Evolutionary conservation across 2,888 invertebrate genomes (phyloP), one percentile per base, ranked within the genome.

Genomic region (Punctoribates punctum): DNA sequence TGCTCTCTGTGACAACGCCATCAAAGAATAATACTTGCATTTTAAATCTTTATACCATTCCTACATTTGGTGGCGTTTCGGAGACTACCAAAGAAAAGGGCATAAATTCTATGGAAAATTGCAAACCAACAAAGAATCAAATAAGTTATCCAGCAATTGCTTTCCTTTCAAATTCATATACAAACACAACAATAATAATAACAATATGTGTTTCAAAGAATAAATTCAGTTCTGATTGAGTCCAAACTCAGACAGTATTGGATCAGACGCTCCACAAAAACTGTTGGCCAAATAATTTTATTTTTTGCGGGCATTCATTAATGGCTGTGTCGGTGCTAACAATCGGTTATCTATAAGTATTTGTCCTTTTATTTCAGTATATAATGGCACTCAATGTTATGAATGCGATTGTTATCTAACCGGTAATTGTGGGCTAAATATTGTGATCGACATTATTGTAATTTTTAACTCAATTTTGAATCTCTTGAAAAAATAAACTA

Each of bases 41-140:
- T 65, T 65, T 34, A 65, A 65, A 65, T 65, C 34, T 34, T 23
- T 23, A 34, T 65, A 65, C 8, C 23, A 42, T 34, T 34, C 4
- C 27, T n/a, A 25, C 57, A 57, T 62, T 62, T 34, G 65, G 29
- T 20, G 46, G 5, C 11, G 13, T 42, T 42, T 4, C 70, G 38
- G 23, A 42, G 27, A 15, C 42, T 42, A 23, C 8, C 13, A 38
- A 42, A 5, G 42, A 38, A 70, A 70, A 20, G 42, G 34, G 42
- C 70, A 42, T 70, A 46, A 70, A 70, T 70, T 70, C 70, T 38
- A 70, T 70, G n/a, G 42, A 70, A 70, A 65, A 70, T 46, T 70
- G 70, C 42, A 23, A 70, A 23, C 13, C 23, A 70, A 42, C 23
- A 20, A 70, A 70, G 42, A 70, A 46, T 70, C 15, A 70, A 70